phyloP scores from a whole-genome alignment of 2,888 invertebrate genomes.

The Chironomus tentans region DNA sequence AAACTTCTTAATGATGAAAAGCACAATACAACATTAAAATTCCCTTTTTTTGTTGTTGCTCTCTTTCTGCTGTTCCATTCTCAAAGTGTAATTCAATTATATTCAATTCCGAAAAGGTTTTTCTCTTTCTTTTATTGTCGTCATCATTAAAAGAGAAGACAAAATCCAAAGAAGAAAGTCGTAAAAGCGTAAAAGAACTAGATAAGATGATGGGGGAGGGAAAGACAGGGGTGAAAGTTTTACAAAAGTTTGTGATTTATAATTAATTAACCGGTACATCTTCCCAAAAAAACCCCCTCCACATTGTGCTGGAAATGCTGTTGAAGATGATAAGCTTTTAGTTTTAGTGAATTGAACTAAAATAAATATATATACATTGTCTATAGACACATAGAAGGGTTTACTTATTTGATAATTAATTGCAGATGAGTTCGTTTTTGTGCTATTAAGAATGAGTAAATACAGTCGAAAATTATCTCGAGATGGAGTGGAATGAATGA shows the following conservation, averaged over 20 bases:
- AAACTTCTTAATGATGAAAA: background rate
- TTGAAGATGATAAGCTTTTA: no score
- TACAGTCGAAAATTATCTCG: no score
- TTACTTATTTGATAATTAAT: slow-evolving; percentile 7
- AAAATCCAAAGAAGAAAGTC: background rate
- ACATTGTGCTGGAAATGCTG: no score
- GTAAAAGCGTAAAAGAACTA: background rate
- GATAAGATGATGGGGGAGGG: no score
- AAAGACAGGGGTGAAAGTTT: background rate
- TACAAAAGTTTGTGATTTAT: background rate
- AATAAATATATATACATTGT: no score
- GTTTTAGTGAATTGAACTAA: no score
- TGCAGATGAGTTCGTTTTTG: background rate
- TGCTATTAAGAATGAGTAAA: background rate
- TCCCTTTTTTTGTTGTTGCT: no score
- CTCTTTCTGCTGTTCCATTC: no score
- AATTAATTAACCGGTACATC: background rate
- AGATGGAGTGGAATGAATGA: no score
- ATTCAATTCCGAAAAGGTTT: background rate
- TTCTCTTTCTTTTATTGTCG: background rate
- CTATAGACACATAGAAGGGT: background rate
- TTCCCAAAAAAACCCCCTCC: no score
- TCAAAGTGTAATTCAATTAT: background rate
- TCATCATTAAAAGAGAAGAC: background rate
- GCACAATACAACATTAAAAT: background rate